A percentile compares a stretch with the other conserved stretches of the same genome.
Conservation (phyloP, 2,797 vertebrate genomes). For the Aphelocoma californica region DNA sequence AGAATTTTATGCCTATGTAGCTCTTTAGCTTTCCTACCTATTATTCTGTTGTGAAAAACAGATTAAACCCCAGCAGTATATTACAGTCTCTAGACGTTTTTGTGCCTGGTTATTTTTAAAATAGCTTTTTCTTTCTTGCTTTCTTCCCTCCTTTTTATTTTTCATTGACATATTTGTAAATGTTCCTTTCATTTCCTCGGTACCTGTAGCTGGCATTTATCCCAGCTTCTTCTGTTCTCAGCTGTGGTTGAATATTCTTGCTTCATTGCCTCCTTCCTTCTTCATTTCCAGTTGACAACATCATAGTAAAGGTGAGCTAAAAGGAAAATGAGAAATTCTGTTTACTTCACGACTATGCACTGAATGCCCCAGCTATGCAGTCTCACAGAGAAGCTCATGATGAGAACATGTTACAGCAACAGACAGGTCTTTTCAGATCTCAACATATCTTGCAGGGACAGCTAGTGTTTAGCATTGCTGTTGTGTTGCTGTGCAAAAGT, state of each 20-base stretch:
- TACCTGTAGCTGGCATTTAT: background rate
- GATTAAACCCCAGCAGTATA: background rate
- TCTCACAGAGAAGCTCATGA: background rate
- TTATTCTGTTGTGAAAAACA: background rate
- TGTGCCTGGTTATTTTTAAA: background rate
- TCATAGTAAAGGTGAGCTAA: slow-evolving; percentile 37
- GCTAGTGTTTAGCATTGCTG: background rate
- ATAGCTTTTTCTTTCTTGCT: background rate
- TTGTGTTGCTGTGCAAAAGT: background rate
- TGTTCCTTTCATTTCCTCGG: background rate
- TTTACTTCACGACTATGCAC: background rate
- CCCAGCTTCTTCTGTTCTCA: background rate
- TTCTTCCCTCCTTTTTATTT: background rate
- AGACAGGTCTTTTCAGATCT: background rate
- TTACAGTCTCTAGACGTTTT: background rate
- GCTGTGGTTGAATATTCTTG: slow-evolving; percentile 20
- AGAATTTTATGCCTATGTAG: background rate
- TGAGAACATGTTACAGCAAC: background rate
- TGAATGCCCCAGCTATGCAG: background rate
- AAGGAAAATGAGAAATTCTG: slow-evolving; percentile 51
- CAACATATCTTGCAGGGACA: background rate
- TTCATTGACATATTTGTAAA: background rate
- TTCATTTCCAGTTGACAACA: slow-evolving; percentile 54
- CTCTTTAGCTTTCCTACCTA: background rate
- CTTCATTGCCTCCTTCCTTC: slow-evolving; percentile 34